Base-by-base conservation (phyloP, 1,140 invertebrate species). In the Tribolium madens region DNA sequence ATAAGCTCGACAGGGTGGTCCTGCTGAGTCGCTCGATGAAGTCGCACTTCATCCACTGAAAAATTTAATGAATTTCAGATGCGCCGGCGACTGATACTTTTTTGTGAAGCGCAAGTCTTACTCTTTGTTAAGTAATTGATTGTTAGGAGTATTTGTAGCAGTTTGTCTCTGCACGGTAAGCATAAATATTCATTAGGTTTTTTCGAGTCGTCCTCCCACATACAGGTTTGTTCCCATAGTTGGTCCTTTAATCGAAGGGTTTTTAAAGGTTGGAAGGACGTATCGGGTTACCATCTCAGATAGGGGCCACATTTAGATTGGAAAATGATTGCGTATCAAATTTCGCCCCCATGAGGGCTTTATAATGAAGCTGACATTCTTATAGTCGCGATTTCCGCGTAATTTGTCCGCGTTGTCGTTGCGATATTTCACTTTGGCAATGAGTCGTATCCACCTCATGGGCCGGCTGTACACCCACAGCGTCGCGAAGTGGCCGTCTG, bases 181-280 rank as follows among this genome's bases (percentile, higher is more conserved):
- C 47, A 72, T 72, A 72, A 72, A 72, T 72, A 72, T 72, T 72
- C 70, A 52, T 72, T 72, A 72, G 17, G 42, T 26, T 50, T 71
- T 50, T 31, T 52, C 70, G 12, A 12, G 47, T 52, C 46, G 46
- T 21, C 46, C 70, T 52, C 70, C 70, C 70, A 72, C 70, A 72
- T 72, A 6, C 15, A 9, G 47, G 18, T 52, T n/a, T 71, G 26
- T 69, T 72, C 70, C 70, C 70, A 72, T 72, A 17, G 21, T 72
- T 72, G 26, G 70, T 42, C 36, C 47, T 15, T n/a, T n/a, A n/a
- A n/a, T n/a, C 36, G 18, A 42, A 64, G 12, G 57, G 57, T 9
- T 64, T 21, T n/a, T 12, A 52, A 72, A 72, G 36, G 47, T 48
- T 70, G 14, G 9, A 46, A 69, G 68, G 47, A 48, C 14, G 50